Evolutionary conservation across 2,797 vertebrate species (phyloP).

Genomic region (Anomalospiza imberbis): DNA sequence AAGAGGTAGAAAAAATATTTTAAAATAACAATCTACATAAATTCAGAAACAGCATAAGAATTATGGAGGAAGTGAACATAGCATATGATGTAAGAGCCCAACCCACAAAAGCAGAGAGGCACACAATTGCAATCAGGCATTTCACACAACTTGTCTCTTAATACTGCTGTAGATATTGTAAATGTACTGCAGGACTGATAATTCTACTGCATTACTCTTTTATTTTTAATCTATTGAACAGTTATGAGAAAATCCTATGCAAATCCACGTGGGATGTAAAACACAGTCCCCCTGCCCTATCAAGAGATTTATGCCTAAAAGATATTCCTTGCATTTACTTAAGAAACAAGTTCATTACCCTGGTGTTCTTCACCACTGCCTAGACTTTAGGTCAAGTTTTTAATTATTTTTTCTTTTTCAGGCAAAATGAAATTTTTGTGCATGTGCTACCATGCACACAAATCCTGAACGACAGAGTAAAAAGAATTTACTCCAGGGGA

Average conservation of each 20-base stretch:
- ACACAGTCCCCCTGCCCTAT: background rate
- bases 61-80: background rate
- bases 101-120: background rate
- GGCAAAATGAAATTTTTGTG: background rate
- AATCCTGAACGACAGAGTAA: background rate
- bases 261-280: background rate
- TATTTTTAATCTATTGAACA: background rate
- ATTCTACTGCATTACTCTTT: background rate
- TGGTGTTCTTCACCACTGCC: background rate
- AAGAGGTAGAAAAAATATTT: background rate
- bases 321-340: background rate
- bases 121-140: background rate
- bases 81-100: background rate
- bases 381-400: background rate
- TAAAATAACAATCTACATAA: background rate
- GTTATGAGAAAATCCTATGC: background rate
- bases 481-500: conserved; percentile 3
- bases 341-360: background rate
- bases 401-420: background rate
- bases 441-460: background rate
- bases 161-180: background rate
- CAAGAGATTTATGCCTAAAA: background rate
- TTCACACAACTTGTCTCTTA: background rate
- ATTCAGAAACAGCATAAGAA: background rate
- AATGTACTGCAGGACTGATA: background rate